These are phyloP conservation scores for Microhierax caerulescens DNA, from an alignment of 2,797 vertebrate species.

Conservation along the genomic window DNA sequence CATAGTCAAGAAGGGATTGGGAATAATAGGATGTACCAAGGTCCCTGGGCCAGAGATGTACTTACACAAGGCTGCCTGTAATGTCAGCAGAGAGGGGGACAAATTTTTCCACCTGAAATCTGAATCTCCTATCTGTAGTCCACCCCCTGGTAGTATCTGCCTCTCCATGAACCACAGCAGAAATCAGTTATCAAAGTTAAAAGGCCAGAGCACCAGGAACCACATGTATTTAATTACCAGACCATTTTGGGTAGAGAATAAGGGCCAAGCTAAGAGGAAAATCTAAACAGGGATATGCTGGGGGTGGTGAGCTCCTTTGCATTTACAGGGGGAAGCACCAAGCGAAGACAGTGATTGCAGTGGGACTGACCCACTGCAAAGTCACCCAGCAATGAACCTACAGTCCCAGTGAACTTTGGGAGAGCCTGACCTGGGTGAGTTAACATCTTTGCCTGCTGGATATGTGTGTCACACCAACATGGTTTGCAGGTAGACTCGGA, in stretches of 20 bases:
- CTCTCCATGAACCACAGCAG: background rate
- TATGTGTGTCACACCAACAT: rapidly evolving
- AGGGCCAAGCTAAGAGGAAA: background rate
- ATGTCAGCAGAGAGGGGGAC: background rate
- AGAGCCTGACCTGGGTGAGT: background rate
- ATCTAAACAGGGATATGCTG: background rate
- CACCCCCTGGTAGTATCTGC: background rate
- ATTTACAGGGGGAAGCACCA: background rate
- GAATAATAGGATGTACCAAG: background rate
- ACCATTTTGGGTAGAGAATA: background rate
- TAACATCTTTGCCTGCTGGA: background rate
- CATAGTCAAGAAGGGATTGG: background rate
- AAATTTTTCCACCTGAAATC: background rate
- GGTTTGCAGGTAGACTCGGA: background rate
- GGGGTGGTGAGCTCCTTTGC: background rate
- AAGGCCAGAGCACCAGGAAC: background rate
- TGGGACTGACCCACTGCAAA: background rate
- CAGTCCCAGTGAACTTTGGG: background rate
- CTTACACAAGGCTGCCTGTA: background rate
- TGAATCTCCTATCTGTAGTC: background rate
- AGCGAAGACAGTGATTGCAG: background rate
- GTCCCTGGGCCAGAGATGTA: background rate
- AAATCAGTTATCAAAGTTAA: background rate
- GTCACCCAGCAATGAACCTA: background rate
- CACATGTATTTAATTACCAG: background rate